Conservation (phyloP, 2,113 vertebrate genomes). For the Cottus gobio region DNA sequence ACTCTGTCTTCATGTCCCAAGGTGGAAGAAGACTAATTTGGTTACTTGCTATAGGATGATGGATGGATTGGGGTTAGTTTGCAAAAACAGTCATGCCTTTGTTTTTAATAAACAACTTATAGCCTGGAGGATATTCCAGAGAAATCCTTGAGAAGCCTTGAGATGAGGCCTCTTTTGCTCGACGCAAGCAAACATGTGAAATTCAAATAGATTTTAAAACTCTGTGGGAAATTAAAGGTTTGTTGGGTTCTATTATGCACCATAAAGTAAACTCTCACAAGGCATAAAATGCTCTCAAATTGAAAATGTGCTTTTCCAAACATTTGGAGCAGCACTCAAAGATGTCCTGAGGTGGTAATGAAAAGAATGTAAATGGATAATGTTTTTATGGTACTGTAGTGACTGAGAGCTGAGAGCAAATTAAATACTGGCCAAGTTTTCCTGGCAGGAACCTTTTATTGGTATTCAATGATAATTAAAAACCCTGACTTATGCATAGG, state of each 20-base stretch:
- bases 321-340: constrained; percentile 39
- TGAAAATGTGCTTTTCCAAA: constrained; percentile 38
- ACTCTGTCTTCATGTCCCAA: constrained; percentile 47
- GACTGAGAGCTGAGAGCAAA: constrained; percentile 50
- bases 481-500: constrained; percentile 79
- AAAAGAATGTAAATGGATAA: constrained; percentile 67
- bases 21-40: constrained; percentile 54
- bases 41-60: constrained; percentile 60
- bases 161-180: constrained; percentile 17
- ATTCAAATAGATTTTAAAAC: constrained; percentile 11
- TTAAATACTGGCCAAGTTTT: constrained; percentile 60
- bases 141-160: constrained; percentile 25
- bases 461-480: constrained; percentile 76
- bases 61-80: constrained; percentile 67
- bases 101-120: constrained; percentile 68
- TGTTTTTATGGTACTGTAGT: constrained; percentile 67
- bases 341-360: constrained; percentile 56
- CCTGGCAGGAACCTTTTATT: constrained; percentile 67
- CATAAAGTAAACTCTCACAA: constrained; percentile 15
- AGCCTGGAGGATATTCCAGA: constrained; percentile 53
- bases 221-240: constrained; percentile 18
- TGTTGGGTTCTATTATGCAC: constrained; percentile 22
- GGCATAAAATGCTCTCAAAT: constrained; percentile 5
- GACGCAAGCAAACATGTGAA: constrained; percentile 10
- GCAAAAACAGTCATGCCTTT: constrained; percentile 62